Percentiles rank a stretch among this genome's conserved stretches.
Conservation (phyloP, 2,888 invertebrate species). For the Eupsilia transversa region DNA sequence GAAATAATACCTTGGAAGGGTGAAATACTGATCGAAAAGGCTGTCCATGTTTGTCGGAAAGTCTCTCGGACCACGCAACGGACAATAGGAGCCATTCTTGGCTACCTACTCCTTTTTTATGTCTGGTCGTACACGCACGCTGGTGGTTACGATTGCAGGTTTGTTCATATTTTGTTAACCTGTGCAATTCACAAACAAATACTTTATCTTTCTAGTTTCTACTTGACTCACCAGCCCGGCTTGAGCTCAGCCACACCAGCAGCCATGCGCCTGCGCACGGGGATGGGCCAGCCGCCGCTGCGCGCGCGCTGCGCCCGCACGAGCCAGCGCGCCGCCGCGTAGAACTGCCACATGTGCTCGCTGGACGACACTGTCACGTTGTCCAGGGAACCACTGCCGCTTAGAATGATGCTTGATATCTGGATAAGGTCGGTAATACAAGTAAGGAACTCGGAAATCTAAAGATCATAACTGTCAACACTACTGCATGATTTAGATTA, state of each 20-base stretch:
- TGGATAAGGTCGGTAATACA: constrained; percentile 66
- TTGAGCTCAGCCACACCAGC: constrained; percentile 94
- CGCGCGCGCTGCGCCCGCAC: constrained; percentile 95
- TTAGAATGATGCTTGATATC: constrained; percentile 92
- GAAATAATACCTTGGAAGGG: not conserved
- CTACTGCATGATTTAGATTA: too few species aligned
- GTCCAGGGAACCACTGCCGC: constrained; percentile 94
- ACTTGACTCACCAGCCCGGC: constrained; percentile 94
- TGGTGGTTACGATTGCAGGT: not conserved
- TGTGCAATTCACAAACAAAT: not conserved
- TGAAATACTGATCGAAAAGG: not conserved
- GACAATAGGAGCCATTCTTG: not conserved
- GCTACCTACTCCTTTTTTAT: not conserved
- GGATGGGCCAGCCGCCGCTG: constrained; percentile 98
- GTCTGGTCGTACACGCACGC: not conserved
- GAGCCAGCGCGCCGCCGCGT: constrained; percentile 98
- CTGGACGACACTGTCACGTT: constrained; percentile 95
- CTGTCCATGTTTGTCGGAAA: not conserved
- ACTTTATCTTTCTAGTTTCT: not conserved
- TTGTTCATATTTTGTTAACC: not conserved
- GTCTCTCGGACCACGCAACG: not conserved
- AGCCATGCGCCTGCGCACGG: constrained; percentile 94
- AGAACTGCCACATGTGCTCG: constrained; percentile 97
- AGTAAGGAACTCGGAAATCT: not conserved
- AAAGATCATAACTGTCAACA: not conserved